Evolutionary conservation across 2,888 invertebrate species (phyloP), one percentile per base, ranked within the genome.

Genomic region (Macropis europaea): DNA sequence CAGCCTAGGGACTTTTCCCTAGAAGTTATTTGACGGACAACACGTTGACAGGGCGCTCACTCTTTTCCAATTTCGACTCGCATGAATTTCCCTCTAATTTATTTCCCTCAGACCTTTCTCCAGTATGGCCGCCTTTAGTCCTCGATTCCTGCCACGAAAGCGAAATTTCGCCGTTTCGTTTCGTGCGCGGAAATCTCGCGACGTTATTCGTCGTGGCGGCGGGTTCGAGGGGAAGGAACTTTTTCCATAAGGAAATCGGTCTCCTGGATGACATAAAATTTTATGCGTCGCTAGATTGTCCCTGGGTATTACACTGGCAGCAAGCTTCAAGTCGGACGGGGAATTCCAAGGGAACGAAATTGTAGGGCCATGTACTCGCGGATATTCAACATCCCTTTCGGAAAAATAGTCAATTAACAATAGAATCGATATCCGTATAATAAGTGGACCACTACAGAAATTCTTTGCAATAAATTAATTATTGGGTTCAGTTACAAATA

Each of bases 211-310:
- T 9, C 24, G 28, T 45, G 32, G 30, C 43, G 24, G 56, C 38
- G 38, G 28, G n/a, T n/a, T 61, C 52, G 66, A n/a, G 30, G 24
- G 36, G 36, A 43, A 19, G 38, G 24, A 34, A 43, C 32, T 42
- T 40, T 68, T 26, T 50, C 47, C 34, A 28, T 22, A 38, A 64
- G 59, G 22, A 57, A 53, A 76, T 76, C 70, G 70, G 73, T 69
- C 70, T 71, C 66, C 52, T 24, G 71, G 70, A 42, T 57, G 52
- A 56, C 63, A 79, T 79, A 79, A 79, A 79, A 73, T 77, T 77
- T 79, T 79, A 79, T 67, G 64, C 62, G 30, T 11, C 64, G 34
- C 48, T 62, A 69, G 61, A 76, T 76, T 52, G 67, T 56, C 38
- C 42, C 38, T 34, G 32, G 38, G 32, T 53, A 62, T 63, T 62